These are phyloP conservation scores for Eriosoma lanigerum DNA, from an alignment of 1,140 invertebrate genomes.

Conservation along the genomic window DNA sequence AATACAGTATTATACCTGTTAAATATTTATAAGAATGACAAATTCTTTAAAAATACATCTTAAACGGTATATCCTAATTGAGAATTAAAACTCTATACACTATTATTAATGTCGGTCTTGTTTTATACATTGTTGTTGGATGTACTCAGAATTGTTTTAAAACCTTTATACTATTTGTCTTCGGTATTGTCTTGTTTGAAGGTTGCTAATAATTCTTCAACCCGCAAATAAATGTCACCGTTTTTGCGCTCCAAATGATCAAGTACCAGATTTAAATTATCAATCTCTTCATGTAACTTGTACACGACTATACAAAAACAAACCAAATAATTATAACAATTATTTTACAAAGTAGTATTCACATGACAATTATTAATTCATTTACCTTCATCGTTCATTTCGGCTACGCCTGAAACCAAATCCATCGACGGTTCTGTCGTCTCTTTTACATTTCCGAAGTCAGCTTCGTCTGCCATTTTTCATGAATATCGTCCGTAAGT, in stretches of 20 bases:
- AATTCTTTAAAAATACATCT: background rate
- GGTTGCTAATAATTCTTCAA: background rate
- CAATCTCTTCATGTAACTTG: constrained; percentile 34
- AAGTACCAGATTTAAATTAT: constrained; percentile 33
- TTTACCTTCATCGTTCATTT: background rate
- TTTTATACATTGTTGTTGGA: no score
- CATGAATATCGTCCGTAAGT: background rate
- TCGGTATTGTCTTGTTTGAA: background rate
- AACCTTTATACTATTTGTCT: background rate
- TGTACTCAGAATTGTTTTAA: no score
- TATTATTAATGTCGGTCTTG: background rate
- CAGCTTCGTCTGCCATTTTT: constrained; percentile 1
- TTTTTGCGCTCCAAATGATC: constrained; percentile 45
- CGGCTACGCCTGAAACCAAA: background rate
- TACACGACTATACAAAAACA: background rate
- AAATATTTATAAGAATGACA: background rate
- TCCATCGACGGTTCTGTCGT: constrained; percentile 29
- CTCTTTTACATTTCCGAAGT: background rate
- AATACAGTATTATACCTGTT: no score
- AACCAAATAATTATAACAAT: background rate
- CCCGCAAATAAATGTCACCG: constrained; percentile 25
- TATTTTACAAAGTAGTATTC: background rate
- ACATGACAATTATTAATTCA: background rate
- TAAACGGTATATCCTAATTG: background rate
- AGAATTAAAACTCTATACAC: background rate